Evolutionary conservation across 2,888 invertebrate genomes (phyloP).

Genomic region (Stenodema calcarata): DNA sequence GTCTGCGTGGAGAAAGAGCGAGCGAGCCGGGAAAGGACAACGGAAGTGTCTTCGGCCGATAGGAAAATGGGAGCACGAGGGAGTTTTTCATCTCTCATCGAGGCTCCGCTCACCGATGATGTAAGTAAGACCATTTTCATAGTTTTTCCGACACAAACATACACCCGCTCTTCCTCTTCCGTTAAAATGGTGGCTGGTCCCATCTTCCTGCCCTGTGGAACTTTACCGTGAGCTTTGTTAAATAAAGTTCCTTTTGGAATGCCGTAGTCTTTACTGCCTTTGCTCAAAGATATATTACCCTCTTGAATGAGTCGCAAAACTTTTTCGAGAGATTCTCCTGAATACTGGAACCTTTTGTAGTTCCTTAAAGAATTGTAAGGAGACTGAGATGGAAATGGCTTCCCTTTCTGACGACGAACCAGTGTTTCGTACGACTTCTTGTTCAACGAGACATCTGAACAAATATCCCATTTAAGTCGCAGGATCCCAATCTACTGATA

Average conservation of each 20-base stretch:
- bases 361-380: neutral
- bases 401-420: neutral
- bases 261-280: neutral
- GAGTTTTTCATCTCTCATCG: conserved; percentile 75
- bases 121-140: too few relatives aligned
- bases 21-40: conserved; percentile 61
- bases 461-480: neutral
- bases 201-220: neutral
- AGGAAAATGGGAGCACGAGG: conserved; percentile 68
- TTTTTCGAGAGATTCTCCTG: neutral
- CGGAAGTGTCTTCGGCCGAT: conserved; percentile 2
- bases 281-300: neutral
- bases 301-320: neutral
- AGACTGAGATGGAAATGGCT: neutral
- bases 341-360: neutral
- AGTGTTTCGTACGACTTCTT: neutral
- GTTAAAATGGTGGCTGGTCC: neutral
- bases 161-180: neutral
- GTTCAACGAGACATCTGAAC: neutral
- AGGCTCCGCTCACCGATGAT: conserved; percentile 63
- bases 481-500: neutral
- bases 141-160: too few relatives aligned
- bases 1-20: conserved; percentile 84
- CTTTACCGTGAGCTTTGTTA: neutral
- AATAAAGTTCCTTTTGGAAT: conserved; percentile 25